Percentiles rank a stretch among this genome's conserved stretches.
Conservation (phyloP, 1,140 invertebrate species). For the Diachasmimorpha longicaudata region DNA sequence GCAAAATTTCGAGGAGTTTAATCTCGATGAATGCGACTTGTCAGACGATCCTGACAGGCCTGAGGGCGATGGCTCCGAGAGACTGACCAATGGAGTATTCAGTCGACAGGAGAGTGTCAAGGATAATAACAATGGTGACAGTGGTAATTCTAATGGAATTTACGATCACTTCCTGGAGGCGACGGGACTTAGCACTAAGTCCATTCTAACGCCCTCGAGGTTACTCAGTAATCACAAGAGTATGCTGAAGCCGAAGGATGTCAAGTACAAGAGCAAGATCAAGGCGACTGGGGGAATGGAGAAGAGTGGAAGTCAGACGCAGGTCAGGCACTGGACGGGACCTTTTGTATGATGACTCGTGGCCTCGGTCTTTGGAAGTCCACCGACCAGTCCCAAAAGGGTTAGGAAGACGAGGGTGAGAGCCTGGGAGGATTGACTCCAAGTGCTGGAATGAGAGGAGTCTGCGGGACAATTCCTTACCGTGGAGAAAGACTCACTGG, state of each 20-base stretch:
- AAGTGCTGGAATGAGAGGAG: too few species aligned
- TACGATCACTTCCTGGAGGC: slow-evolving; percentile 79
- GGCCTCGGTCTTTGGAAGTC: slow-evolving; percentile 26
- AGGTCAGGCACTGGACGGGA: slow-evolving; percentile 61
- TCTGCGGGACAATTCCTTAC: too few species aligned
- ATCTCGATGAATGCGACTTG: slow-evolving; percentile 77
- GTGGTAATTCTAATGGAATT: slow-evolving; percentile 41
- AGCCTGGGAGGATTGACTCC: too few species aligned
- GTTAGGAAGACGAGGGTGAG: background rate
- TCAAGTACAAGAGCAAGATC: slow-evolving; percentile 68
- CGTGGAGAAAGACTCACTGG: too few species aligned
- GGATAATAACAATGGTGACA: slow-evolving; percentile 43
- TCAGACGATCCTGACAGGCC: slow-evolving; percentile 67
- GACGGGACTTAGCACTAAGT: slow-evolving; percentile 81
- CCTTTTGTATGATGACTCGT: slow-evolving; percentile 61
- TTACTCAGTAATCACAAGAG: slow-evolving; percentile 77
- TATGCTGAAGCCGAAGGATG: slow-evolving; percentile 78
- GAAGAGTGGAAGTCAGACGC: slow-evolving; percentile 43
- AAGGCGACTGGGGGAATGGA: slow-evolving; percentile 57
- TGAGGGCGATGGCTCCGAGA: slow-evolving; percentile 67
- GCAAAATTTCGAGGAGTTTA: slow-evolving; percentile 82
- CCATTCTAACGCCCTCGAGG: slow-evolving; percentile 75
- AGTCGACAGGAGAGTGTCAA: slow-evolving; percentile 37
- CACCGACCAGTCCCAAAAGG: slow-evolving; percentile 11
- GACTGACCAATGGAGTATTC: slow-evolving; percentile 48